phyloP scores from a whole-genome alignment of 2,888 invertebrate genomes.

The Trileptium ribeirensis region DNA sequence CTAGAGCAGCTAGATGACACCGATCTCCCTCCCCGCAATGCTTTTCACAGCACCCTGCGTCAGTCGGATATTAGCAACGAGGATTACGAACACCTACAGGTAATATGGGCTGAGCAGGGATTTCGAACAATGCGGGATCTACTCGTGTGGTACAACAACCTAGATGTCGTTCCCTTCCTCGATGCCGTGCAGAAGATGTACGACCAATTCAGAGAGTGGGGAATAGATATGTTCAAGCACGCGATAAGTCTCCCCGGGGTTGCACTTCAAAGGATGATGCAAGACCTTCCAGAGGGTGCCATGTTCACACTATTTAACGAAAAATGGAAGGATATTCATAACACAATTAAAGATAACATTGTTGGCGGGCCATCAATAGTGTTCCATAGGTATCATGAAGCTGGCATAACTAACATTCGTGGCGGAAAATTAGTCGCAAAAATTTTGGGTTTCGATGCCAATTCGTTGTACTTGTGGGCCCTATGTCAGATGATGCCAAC shows the following conservation, averaged over 20 bases:
- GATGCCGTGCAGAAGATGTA: slow-evolving; percentile 33
- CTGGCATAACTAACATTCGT: background rate
- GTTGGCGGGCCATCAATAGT: slow-evolving; percentile 12
- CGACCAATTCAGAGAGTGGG: slow-evolving; percentile 16
- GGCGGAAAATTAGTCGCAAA: slow-evolving; percentile 3
- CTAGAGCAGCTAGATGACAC: background rate
- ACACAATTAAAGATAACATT: background rate
- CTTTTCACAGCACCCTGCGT: background rate
- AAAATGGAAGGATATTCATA: background rate
- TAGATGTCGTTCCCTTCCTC: slow-evolving; percentile 29
- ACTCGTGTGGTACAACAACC: slow-evolving; percentile 27
- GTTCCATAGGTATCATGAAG: slow-evolving; percentile 9
- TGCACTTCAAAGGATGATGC: slow-evolving; percentile 25
- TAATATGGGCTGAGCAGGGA: background rate
- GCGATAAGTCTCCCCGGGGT: slow-evolving; percentile 28
- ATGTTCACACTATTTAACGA: background rate
- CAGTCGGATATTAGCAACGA: background rate
- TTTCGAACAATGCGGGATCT: slow-evolving; percentile 13
- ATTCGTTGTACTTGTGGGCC: background rate
- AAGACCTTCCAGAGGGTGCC: slow-evolving; percentile 19
- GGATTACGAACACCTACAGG: background rate
- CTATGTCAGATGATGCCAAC: background rate
- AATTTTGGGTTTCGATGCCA: slow-evolving; percentile 10
- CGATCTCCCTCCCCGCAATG: slow-evolving; percentile 9
- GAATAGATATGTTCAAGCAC: slow-evolving; percentile 21